Evolutionary conservation across 2,888 invertebrate species (phyloP).

Genomic region (Euclidia mi): DNA sequence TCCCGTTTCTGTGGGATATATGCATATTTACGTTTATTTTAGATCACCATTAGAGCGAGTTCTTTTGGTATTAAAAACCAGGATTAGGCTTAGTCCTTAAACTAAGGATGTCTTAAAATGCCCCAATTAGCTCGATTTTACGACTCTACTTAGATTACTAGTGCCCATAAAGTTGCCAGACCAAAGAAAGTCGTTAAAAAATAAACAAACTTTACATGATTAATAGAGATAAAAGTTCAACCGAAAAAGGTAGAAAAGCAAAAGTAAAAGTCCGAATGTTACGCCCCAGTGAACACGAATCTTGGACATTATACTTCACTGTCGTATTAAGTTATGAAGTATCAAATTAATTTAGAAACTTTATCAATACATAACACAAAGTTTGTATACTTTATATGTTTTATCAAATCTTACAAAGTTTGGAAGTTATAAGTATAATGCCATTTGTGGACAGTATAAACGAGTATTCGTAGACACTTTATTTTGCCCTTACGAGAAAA

Average conservation of each 20-base stretch:
- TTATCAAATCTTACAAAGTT: slow-evolving; percentile 42
- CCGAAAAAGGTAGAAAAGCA: not conserved
- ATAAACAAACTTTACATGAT: slow-evolving; percentile 14
- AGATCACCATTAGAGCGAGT: too few relatives aligned
- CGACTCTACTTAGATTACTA: slow-evolving; percentile 4
- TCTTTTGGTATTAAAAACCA: too few relatives aligned
- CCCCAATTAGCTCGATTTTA: not conserved
- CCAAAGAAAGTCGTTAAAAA: slow-evolving; percentile 6
- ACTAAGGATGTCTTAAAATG: not conserved
- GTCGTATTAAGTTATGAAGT: slow-evolving; percentile 48
- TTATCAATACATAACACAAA: slow-evolving; percentile 45
- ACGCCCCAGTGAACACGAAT: slow-evolving; percentile 33
- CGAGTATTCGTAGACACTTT: slow-evolving; percentile 7
- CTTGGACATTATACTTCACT: slow-evolving; percentile 30
- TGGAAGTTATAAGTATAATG: slow-evolving; percentile 21
- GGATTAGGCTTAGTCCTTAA: slow-evolving; percentile 1
- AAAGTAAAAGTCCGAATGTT: slow-evolving; percentile 15
- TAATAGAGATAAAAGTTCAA: slow-evolving; percentile 15
- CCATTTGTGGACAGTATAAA: slow-evolving; percentile 6
- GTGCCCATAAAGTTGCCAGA: slow-evolving; percentile 4
- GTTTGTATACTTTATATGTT: slow-evolving; percentile 31
- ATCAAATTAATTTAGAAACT: slow-evolving; percentile 52
- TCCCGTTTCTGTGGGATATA: too few relatives aligned
- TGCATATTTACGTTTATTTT: too few relatives aligned
- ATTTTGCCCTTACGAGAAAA: slow-evolving; percentile 1